Percentiles rank a stretch among this genome's conserved stretches.
These are phyloP conservation scores for Eospalax fontanierii DNA, from an alignment of 2,797 vertebrate genomes.

Conservation along the genomic window DNA sequence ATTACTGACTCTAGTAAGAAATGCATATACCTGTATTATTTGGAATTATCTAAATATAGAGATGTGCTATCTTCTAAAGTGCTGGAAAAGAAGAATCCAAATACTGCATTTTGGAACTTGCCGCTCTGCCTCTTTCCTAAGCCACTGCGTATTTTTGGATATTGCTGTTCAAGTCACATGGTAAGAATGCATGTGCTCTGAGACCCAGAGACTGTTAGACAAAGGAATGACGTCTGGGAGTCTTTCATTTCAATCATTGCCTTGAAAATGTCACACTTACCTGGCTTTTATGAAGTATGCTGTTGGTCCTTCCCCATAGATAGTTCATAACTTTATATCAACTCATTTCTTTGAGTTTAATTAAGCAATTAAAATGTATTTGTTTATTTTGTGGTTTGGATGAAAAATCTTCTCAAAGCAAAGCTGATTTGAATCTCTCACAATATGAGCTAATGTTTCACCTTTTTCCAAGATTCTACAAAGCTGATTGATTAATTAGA, in stretches of 20 bases:
- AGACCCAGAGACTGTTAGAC: background rate
- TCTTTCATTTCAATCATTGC: background rate
- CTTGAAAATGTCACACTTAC: background rate
- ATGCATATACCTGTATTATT: background rate
- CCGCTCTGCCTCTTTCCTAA: background rate
- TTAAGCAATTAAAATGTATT: background rate
- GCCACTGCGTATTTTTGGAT: background rate
- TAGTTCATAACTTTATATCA: background rate
- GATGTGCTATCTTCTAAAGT: background rate
- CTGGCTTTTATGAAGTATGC: background rate
- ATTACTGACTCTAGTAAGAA: background rate
- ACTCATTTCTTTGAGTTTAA: background rate
- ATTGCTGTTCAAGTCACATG: background rate
- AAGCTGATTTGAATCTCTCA: background rate
- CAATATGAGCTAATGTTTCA: background rate
- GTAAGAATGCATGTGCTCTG: background rate
- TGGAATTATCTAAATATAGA: background rate
- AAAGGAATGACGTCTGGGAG: background rate
- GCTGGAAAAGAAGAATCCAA: background rate
- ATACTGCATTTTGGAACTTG: background rate
- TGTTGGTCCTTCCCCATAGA: background rate
- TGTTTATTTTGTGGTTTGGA: background rate
- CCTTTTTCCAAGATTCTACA: background rate
- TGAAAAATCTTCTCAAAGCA: background rate
- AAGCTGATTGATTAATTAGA: background rate